Percentiles rank a stretch among this genome's conserved stretches.
phyloP scores from a whole-genome alignment of 2,797 vertebrate species.

The Spatula clypeata region DNA sequence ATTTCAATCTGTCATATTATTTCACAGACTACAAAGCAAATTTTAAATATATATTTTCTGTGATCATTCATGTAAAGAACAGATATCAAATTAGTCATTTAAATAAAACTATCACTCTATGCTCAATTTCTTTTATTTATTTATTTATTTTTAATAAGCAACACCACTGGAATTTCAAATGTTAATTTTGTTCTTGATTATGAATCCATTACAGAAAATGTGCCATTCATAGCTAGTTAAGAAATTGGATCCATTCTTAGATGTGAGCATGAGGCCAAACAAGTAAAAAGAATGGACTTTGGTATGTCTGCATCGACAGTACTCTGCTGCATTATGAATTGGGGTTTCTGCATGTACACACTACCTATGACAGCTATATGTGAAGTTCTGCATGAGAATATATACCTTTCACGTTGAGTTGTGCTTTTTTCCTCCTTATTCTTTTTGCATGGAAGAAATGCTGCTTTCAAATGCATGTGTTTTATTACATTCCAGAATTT shows the following conservation, averaged over 20 bases:
- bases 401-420: background rate
- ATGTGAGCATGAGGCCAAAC: background rate
- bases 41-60: background rate
- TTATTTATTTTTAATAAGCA: background rate
- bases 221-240: background rate
- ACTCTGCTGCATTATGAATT: background rate
- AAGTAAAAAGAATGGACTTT: background rate
- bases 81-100: background rate
- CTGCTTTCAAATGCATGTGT: constrained; percentile 5
- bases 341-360: background rate
- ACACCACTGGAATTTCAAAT: background rate
- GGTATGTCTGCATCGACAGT: background rate
- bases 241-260: background rate
- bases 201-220: background rate
- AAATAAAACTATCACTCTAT: fast-evolving
- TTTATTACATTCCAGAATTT: constrained; percentile 14
- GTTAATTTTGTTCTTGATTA: background rate
- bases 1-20: background rate
- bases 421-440: constrained; percentile 16
- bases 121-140: background rate
- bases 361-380: background rate
- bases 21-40: background rate
- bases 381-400: background rate
- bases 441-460: constrained; percentile 16
- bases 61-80: background rate